Conservation (phyloP, 2,113 vertebrate species). For the Patagioenas fasciata region DNA sequence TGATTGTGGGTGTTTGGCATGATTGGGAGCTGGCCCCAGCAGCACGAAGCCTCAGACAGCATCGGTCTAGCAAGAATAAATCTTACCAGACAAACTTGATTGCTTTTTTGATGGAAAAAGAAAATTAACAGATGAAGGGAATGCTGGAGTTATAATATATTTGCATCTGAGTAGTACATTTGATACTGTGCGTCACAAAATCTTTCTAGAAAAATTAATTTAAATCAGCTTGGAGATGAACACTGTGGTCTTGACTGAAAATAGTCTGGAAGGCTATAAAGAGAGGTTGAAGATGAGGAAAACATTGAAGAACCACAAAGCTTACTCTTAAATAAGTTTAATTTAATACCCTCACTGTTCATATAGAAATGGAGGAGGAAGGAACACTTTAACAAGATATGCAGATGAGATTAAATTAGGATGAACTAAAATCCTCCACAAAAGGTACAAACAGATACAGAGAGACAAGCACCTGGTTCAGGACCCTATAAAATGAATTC, state of each 20-base stretch:
- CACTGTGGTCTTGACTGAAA: conserved; percentile 39
- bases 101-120: conserved; percentile 53
- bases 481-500: background rate
- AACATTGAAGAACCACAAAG: background rate
- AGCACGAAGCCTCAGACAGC: background rate
- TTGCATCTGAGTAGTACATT: conserved; percentile 34
- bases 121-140: conserved; percentile 46
- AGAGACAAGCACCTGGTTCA: background rate
- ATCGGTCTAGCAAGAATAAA: background rate
- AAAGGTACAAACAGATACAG: background rate
- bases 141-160: conserved; percentile 35
- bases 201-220: conserved; percentile 64
- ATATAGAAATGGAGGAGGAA: background rate
- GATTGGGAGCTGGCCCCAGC: background rate
- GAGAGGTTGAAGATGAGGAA: background rate
- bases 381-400: background rate
- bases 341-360: background rate
- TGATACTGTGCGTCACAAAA: conserved; percentile 46
- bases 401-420: background rate
- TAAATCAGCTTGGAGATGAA: conserved; percentile 33
- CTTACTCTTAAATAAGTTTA: background rate
- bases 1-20: background rate
- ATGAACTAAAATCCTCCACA: background rate
- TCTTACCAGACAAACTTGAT: conserved; percentile 52
- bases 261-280: conserved; percentile 4